Base-by-base conservation (phyloP, 2,113 vertebrate genomes). In the Ardeotis arabs region DNA sequence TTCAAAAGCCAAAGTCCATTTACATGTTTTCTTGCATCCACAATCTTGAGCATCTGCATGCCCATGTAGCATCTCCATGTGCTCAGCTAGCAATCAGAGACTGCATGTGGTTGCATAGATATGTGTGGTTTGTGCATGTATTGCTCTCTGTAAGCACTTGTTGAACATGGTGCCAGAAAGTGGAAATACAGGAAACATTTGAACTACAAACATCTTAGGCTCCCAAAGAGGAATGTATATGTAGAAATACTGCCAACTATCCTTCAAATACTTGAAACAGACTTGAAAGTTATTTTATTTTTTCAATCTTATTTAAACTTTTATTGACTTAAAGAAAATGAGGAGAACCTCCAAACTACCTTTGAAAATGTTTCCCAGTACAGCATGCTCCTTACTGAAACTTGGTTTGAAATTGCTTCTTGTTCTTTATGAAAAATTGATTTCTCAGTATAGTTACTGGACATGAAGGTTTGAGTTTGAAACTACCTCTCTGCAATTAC, bases 21-120 rank as follows among this genome's bases (percentile, higher is more conserved):
- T 49, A 64, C 12, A 8, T 4, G 7, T 60, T 11, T 16, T 60
- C 7, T 37, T 72, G n/a, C 16, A 49, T 76, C 8, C 10, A 21
- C 37, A 33, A 27, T 35, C 21, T 76, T 12, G 44, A 64, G 24
- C 27, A 44, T 7, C 52, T 91, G 37, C 29, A 11, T 4, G 14
- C 4, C 8, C 0, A 0, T 10, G 39, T 58, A 56, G 49, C 4
- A 12, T 12, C 41, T 58, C 29, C 6, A 4, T 6, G 23, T 27
- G 27, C 33, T 73, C 39, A 59, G 4, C 21, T 66, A 49, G 18
- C 9, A 8, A 8, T 22, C 33, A 0, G 3, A 0, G 3, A 8
- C 9, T 63, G 62, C 14, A 15, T 1, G 14, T 7, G 19, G 33
- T 52, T 58, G 23, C 39, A 8, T 1, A 58, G 33, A 14, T 13